Evolutionary conservation across 2,797 vertebrate species (phyloP).

Genomic region (Sandelia bainsii): DNA sequence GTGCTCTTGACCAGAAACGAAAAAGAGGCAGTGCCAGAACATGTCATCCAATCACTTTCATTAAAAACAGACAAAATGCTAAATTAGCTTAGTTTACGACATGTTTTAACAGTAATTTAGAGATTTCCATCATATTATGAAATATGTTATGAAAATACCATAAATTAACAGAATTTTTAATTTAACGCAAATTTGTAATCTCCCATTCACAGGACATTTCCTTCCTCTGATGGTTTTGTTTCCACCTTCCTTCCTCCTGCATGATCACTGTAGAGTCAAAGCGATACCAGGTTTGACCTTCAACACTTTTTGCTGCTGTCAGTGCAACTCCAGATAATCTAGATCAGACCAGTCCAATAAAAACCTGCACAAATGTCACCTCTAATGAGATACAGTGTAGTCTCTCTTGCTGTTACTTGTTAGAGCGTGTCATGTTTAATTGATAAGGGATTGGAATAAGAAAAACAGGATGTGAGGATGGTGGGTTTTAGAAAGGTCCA

Average conservation of each 20-base stretch:
- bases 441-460: neutral
- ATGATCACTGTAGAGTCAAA: neutral
- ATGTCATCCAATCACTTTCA: slow-evolving; percentile 26
- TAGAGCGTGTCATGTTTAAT: neutral
- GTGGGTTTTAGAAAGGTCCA: slow-evolving; percentile 26
- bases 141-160: too few species aligned
- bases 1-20: slow-evolving; percentile 1
- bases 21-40: slow-evolving; percentile 19
- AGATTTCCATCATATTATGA: too few species aligned
- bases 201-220: neutral
- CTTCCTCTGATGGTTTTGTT: neutral
- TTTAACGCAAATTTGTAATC: neutral
- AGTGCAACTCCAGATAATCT: neutral
- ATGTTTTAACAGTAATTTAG: neutral
- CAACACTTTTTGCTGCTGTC: slow-evolving; percentile 39
- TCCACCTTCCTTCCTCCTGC: too few species aligned
- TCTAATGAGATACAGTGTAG: neutral
- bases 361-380: neutral
- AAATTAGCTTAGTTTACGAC: too few species aligned
- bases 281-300: slow-evolving; percentile 39
- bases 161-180: too few species aligned
- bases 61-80: slow-evolving; percentile 20
- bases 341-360: slow-evolving; percentile 5
- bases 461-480: slow-evolving; percentile 31
- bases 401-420: slow-evolving; percentile 5